Evolutionary conservation across 30 jellyfish, hydroid and myxozoan genomes (phyloP).

Genomic region (Turritopsis dohrnii): DNA sequence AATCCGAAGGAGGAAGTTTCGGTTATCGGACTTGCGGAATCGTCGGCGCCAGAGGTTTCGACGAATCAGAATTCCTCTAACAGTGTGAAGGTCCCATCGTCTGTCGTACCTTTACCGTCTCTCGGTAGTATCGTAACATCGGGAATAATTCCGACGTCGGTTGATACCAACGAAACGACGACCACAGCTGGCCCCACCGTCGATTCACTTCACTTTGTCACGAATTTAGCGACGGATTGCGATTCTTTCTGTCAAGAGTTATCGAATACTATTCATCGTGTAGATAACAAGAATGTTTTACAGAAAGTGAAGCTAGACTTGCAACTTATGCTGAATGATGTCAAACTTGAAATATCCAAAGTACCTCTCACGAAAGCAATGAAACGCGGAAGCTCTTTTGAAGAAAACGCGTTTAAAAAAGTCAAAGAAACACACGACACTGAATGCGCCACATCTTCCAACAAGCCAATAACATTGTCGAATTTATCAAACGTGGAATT

Average conservation of each 20-base stretch:
- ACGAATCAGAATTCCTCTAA: neutral
- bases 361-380: neutral
- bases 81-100: neutral
- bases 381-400: slow-evolving; percentile 4
- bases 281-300: slow-evolving; percentile 18
- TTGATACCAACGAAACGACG: neutral
- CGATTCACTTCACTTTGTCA: neutral
- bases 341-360: slow-evolving; percentile 19
- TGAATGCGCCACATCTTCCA: neutral
- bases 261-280: slow-evolving; percentile 19
- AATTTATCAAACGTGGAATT: neutral
- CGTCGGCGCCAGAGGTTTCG: neutral
- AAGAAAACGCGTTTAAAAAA: neutral
- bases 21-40: neutral
- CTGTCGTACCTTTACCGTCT: neutral
- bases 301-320: slow-evolving; percentile 36
- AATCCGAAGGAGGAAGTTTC: neutral
- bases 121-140: neutral
- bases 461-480: neutral
- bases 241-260: slow-evolving; percentile 15
- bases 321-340: slow-evolving; percentile 29
- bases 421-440: neutral
- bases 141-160: neutral
- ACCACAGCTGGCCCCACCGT: neutral
- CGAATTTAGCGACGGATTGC: slow-evolving; percentile 13